These are phyloP conservation scores for Magallana gigas DNA, from an alignment of 1,140 invertebrate species.

Conservation along the genomic window DNA sequence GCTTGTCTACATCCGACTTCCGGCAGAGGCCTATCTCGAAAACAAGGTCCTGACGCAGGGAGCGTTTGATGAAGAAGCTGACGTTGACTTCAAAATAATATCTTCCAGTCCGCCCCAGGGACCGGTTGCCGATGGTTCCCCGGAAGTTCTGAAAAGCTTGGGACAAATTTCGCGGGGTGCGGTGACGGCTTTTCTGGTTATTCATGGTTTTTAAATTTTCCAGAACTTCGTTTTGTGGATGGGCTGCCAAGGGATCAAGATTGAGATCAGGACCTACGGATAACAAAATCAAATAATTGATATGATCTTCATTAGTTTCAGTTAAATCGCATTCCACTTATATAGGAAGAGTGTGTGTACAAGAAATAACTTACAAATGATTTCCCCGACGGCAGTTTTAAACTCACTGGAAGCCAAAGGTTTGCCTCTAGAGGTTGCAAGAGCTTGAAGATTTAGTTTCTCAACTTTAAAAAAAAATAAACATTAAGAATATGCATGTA, in stretches of 20 bases:
- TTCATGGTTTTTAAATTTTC: constrained; percentile 39
- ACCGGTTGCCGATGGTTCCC: constrained; percentile 49
- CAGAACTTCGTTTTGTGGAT: constrained; percentile 47
- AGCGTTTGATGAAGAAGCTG: constrained; percentile 50
- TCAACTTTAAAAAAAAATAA: neutral
- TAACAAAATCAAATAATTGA: too few species aligned
- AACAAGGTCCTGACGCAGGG: constrained; percentile 53
- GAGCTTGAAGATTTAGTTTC: constrained; percentile 24
- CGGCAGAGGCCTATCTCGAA: constrained; percentile 54
- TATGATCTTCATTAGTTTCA: too few species aligned
- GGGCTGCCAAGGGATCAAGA: constrained; percentile 24
- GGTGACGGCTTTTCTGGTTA: constrained; percentile 44
- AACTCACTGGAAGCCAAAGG: neutral
- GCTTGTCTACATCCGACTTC: constrained; percentile 50
- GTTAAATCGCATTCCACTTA: too few species aligned
- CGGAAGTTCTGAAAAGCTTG: constrained; percentile 50
- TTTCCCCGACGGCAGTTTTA: constrained; percentile 39
- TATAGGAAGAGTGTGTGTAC: too few species aligned
- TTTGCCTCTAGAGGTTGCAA: neutral
- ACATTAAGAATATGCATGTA: too few species aligned
- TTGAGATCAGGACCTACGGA: constrained; percentile 46
- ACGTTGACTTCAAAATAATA: constrained; percentile 54
- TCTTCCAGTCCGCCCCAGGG: constrained; percentile 47
- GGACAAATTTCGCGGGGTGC: neutral
- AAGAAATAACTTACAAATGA: constrained; percentile 42